Percentiles rank a stretch among this genome's conserved stretches.
Conservation (phyloP, 2,888 invertebrate species). For the Parnassius mnemosyne region DNA sequence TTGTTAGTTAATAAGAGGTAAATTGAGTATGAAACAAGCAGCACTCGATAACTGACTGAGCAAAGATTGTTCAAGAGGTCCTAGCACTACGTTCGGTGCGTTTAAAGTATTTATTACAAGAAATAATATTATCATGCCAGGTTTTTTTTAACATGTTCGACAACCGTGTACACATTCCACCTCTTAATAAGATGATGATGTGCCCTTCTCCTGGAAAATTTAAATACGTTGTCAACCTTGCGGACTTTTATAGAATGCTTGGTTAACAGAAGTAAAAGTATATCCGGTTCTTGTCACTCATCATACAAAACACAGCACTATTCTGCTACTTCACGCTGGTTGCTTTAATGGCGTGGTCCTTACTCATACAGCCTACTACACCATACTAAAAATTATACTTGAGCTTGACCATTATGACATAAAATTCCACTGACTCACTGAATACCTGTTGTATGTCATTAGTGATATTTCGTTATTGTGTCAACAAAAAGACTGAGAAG, state of each 20-base stretch:
- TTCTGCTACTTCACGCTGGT: too few relatives aligned
- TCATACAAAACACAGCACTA: too few relatives aligned
- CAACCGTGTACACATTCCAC: too few relatives aligned
- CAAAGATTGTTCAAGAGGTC: constrained; percentile 13
- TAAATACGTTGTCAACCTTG: too few relatives aligned
- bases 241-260: too few relatives aligned
- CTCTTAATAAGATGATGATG: too few relatives aligned
- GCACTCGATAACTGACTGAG: constrained; percentile 5
- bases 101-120: background rate
- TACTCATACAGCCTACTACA: too few relatives aligned
- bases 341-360: too few relatives aligned
- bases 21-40: constrained; percentile 19
- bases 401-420: constrained; percentile 9
- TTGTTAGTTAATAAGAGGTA: constrained; percentile 8
- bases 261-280: too few relatives aligned
- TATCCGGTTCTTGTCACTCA: too few relatives aligned
- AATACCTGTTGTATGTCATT: constrained; percentile 20
- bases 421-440: constrained; percentile 22
- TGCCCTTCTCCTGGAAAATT: too few relatives aligned
- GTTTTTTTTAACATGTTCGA: background rate
- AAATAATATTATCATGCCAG: constrained; percentile 5
- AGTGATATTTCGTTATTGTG: constrained; percentile 23
- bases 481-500: constrained; percentile 16
- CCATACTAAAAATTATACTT: background rate
- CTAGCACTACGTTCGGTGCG: background rate